A percentile compares a stretch with the other conserved stretches of the same genome.
These are phyloP conservation scores for Peucedramus taeniatus DNA, from an alignment of 2,113 vertebrate genomes.

Conservation along the genomic window DNA sequence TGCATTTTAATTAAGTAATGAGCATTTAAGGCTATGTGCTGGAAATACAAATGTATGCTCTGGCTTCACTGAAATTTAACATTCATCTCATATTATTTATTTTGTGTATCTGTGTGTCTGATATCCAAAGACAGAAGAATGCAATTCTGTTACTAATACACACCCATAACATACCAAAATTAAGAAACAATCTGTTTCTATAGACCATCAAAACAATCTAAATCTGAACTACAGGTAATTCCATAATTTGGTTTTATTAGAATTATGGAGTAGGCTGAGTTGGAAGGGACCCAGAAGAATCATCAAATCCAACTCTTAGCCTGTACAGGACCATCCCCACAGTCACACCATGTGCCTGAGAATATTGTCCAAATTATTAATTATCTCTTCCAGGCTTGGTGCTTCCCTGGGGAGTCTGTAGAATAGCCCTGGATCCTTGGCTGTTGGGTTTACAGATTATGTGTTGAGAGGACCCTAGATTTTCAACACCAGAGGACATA, in stretches of 20 bases:
- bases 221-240: not conserved
- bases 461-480: not conserved
- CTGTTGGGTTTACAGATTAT: not conserved
- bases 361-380: not conserved
- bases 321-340: too few relatives aligned
- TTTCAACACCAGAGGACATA: not conserved
- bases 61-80: not conserved
- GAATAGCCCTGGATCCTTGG: not conserved
- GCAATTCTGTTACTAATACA: not conserved
- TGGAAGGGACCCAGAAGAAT: not conserved
- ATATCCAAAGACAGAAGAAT: not conserved
- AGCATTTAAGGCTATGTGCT: not conserved
- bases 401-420: not conserved
- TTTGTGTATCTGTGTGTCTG: not conserved
- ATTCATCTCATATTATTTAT: not conserved
- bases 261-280: not conserved
- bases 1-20: constrained; percentile 36
- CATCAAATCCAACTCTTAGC: not conserved
- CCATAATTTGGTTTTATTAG: not conserved
- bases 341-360: not conserved
- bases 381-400: not conserved
- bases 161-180: not conserved
- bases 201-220: not conserved
- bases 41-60: not conserved
- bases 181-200: not conserved